Evolutionary conservation across 2,888 invertebrate genomes (phyloP).

Genomic region (Dioctria linearis): DNA sequence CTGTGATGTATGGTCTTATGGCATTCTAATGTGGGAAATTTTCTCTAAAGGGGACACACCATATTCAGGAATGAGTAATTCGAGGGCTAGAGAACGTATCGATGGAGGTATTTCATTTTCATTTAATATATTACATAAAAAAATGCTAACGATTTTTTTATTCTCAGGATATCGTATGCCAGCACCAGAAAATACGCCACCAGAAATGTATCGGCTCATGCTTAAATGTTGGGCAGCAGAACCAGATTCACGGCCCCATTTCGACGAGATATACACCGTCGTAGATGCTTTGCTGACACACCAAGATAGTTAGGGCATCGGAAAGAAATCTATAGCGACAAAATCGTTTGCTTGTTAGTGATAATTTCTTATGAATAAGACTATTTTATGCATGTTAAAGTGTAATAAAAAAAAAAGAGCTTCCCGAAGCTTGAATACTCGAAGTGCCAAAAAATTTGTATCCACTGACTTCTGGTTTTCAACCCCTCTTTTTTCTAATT

Average conservation of each 20-base stretch:
- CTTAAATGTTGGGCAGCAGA: constrained; percentile 95
- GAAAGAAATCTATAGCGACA: background rate
- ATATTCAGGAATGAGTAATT: constrained; percentile 94
- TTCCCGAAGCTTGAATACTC: constrained; percentile 42
- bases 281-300: constrained; percentile 77
- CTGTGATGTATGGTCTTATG: constrained; percentile 98
- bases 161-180: constrained; percentile 91
- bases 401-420: constrained; percentile 8
- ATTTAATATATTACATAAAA: background rate
- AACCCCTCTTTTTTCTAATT: background rate
- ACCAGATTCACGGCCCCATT: constrained; percentile 92
- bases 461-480: background rate
- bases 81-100: constrained; percentile 93
- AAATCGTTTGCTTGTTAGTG: constrained; percentile 7
- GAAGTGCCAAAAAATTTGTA: constrained; percentile 52
- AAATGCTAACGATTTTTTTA: background rate
- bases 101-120: constrained; percentile 81
- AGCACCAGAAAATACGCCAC: constrained; percentile 89
- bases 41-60: constrained; percentile 95
- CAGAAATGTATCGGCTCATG: constrained; percentile 93
- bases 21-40: constrained; percentile 96
- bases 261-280: constrained; percentile 87
- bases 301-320: constrained; percentile 46
- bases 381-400: constrained; percentile 6
- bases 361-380: constrained; percentile 13